Evolutionary conservation across 2,888 invertebrate genomes (phyloP).

Genomic region (Gonocerus acuteangulatus): DNA sequence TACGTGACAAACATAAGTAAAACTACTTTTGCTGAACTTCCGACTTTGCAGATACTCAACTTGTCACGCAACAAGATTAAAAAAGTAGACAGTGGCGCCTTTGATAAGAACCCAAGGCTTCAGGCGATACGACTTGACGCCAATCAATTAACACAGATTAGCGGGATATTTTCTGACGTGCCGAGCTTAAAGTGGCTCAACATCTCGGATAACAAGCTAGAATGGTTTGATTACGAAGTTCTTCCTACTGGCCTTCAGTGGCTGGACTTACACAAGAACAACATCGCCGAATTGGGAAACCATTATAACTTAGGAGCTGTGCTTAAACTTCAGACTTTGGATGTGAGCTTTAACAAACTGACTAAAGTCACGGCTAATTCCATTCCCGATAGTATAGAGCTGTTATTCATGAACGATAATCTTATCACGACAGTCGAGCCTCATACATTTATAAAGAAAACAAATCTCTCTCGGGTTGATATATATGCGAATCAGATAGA

Average conservation of each 20-base stretch:
- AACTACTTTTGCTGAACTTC: slow-evolving; percentile 69
- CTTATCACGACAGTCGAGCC: slow-evolving; percentile 76
- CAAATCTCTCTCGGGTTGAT: slow-evolving; percentile 82
- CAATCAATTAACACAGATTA: slow-evolving; percentile 73
- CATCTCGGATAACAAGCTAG: slow-evolving; percentile 81
- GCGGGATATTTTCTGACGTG: slow-evolving; percentile 74
- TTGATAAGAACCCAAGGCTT: slow-evolving; percentile 67
- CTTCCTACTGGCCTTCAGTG: slow-evolving; percentile 76
- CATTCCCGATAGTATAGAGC: slow-evolving; percentile 75
- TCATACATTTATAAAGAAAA: slow-evolving; percentile 81
- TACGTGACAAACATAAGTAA: slow-evolving; percentile 72
- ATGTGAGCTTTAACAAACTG: slow-evolving; percentile 84
- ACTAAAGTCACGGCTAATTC: slow-evolving; percentile 65
- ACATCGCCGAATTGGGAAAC: slow-evolving; percentile 68
- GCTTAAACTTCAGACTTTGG: slow-evolving; percentile 70
- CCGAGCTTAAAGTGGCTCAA: slow-evolving; percentile 80
- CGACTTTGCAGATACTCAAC: slow-evolving; percentile 76
- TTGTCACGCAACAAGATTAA: slow-evolving; percentile 77
- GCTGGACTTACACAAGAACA: slow-evolving; percentile 84
- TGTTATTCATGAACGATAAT: slow-evolving; percentile 83
- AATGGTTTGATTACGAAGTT: slow-evolving; percentile 80
- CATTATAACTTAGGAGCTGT: slow-evolving; percentile 62
- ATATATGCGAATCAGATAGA: slow-evolving; percentile 86
- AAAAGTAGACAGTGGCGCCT: slow-evolving; percentile 69
- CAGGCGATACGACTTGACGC: slow-evolving; percentile 82